Base-by-base conservation (phyloP, 2,888 invertebrate species). In the Drosophila leonis region DNA sequence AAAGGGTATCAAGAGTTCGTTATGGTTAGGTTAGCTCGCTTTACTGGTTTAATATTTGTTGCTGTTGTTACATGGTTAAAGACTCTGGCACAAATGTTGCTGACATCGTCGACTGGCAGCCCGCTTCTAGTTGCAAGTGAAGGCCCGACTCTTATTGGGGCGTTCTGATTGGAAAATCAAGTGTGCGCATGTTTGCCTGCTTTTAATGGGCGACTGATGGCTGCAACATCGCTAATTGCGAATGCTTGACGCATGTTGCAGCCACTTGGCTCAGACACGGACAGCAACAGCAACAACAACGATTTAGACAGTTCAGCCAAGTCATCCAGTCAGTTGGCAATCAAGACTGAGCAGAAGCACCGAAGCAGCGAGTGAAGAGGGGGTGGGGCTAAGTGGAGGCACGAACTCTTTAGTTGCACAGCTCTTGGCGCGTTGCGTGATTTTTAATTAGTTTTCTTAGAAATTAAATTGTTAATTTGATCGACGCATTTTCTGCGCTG, bases 401-500 rank as follows among this genome's bases (percentile, higher is more conserved):
- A 54, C 44, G 60, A 76, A 61, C 78, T 72, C 75, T 73, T 73
- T 66, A 72, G 75, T 56, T 78, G 74, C 66, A 67, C 33, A 57
- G 70, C 65, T 80, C 65, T 80, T 54, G 63, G 60, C 62, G 83
- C 79, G 82, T 78, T 80, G 85, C 74, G 77, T 90, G 90, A 80
- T 90, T 90, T 91, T 90, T 91, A 91, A 92, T 91, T 91, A 91
- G 90, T 90, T 91, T 91, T 90, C 91, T 88, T 80, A 90, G 90
- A 91, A 92, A 92, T 92, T 88, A 91, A 91, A 88, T 91, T 91
- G 88, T 90, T 91, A 90, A 91, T 90, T 90, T 90, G 88, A 81
- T 83, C 90, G 90, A 90, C 86, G 84, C 87, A 83, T 82, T 90
- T 81, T 74, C 89, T 73, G 73, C 85, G 71, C 78, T 69, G 71